These are phyloP conservation scores for Myanophis thanlyinensis DNA, from an alignment of 2,113 vertebrate genomes.

Conservation along the genomic window DNA sequence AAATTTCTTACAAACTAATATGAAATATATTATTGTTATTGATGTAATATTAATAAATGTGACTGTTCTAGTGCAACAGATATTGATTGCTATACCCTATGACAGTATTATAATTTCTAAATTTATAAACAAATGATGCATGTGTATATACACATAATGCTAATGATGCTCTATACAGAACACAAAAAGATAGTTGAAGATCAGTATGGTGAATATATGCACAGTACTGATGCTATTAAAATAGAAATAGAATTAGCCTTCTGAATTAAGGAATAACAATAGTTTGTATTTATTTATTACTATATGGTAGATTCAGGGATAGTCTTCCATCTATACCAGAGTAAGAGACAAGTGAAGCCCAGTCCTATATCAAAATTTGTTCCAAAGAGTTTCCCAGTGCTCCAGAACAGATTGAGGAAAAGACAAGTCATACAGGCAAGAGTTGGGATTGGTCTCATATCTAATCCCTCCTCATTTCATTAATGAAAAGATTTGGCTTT, in stretches of 20 bases:
- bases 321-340: background rate
- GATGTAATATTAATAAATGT: background rate
- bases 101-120: slow-evolving; percentile 40
- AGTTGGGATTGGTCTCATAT: background rate
- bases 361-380: background rate
- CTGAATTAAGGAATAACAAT: background rate
- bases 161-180: slow-evolving; percentile 23
- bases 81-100: slow-evolving; percentile 49
- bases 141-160: slow-evolving; percentile 11
- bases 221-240: background rate
- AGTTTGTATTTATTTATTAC: background rate
- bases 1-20: slow-evolving; percentile 24
- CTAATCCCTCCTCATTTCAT: background rate
- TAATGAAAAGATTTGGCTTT: background rate
- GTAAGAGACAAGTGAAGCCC: background rate
- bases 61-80: slow-evolving; percentile 31
- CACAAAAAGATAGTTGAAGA: background rate
- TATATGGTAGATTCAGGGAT: background rate
- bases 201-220: background rate
- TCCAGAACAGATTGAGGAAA: background rate
- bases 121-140: slow-evolving; percentile 54
- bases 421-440: background rate
- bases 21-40: slow-evolving; percentile 47
- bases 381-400: background rate
- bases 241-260: background rate